Base-by-base conservation (phyloP, 2,888 invertebrate genomes). In the Vanessa cardui region DNA sequence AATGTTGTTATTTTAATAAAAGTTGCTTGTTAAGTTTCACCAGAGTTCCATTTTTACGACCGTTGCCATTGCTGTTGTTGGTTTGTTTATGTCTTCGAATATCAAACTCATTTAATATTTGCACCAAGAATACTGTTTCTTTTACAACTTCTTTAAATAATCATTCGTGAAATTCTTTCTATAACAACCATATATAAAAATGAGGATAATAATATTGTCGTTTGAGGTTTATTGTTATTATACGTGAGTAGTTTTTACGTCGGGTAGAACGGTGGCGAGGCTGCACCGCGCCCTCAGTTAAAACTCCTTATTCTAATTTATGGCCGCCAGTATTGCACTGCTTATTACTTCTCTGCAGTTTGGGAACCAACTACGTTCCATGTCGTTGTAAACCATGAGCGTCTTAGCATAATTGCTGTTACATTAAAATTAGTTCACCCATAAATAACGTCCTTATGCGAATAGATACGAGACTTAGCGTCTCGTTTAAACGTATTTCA, bases 1-100 rank as follows among this genome's bases (percentile, higher is more conserved):
- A 85, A 89, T 90, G 87, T 89, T 88, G 89, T 89, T 90, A 91
- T 90, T 90, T 90, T 91, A 90, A 90, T 90, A 89, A 91, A 92
- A 90, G 85, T 89, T 90, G 77, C 80, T 73, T 83, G 81, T 84
- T 85, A 84, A 87, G 83, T 87, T 87, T 80, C 80, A 80, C 80
- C 80, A 76, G 80, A 84, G 87, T 89, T 88, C 82, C 83, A 86
- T 85, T 86, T 90, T 91, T 90, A 90, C 85, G 91, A 85, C 83
- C 83, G 74, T 78, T 77, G 78, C 83, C 81, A 81, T 80, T 78
- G 83, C 79, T 82, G 84, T 82, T 85, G 84, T 76, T 83, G 84
- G 77, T 79, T 86, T 87, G 84, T 88, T 87, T 87, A 85, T 84
- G 83, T 79, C 83, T 83, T 81, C 80, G 78, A 86, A 85, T 86